Percentiles rank a stretch among this genome's conserved stretches.
phyloP scores from a whole-genome alignment of 2,113 vertebrate species.

The Acanthochromis polyacanthus region DNA sequence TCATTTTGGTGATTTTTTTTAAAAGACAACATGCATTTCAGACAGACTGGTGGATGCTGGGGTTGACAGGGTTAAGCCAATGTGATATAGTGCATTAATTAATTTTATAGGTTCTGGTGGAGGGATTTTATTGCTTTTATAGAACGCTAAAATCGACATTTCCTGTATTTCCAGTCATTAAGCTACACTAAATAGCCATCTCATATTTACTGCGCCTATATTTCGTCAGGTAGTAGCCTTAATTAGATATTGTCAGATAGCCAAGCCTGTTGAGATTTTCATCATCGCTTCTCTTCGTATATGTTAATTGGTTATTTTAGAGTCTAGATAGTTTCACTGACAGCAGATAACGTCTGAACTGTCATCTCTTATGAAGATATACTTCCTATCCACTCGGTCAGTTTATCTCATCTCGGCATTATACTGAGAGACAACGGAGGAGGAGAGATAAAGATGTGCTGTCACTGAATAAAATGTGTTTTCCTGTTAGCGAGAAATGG shows the following conservation, averaged over 20 bases:
- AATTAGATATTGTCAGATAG: background rate
- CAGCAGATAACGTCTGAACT: conserved; percentile 22
- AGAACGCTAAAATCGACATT: background rate
- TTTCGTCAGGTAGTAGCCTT: background rate
- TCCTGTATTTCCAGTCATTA: background rate
- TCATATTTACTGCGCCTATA: background rate
- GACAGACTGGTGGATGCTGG: no score
- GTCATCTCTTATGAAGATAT: conserved; percentile 31
- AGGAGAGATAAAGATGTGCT: conserved; percentile 55
- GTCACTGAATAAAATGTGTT: conserved; percentile 53
- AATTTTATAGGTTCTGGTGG: background rate
- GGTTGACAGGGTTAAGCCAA: background rate
- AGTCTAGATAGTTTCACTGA: conserved; percentile 21
- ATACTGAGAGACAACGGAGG: conserved; percentile 42
- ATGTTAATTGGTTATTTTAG: conserved; percentile 40
- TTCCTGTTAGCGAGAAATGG: conserved; percentile 36
- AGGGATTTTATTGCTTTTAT: background rate
- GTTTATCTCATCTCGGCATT: conserved; percentile 48
- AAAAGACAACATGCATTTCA: no score
- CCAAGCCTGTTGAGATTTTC: background rate
- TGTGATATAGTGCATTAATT: background rate
- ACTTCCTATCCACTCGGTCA: conserved; percentile 23
- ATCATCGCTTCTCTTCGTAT: conserved; percentile 4
- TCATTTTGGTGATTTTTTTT: no score
- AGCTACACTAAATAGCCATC: background rate